Conservation (phyloP, 2,888 invertebrate species). For the Drosophila quinaria region DNA sequence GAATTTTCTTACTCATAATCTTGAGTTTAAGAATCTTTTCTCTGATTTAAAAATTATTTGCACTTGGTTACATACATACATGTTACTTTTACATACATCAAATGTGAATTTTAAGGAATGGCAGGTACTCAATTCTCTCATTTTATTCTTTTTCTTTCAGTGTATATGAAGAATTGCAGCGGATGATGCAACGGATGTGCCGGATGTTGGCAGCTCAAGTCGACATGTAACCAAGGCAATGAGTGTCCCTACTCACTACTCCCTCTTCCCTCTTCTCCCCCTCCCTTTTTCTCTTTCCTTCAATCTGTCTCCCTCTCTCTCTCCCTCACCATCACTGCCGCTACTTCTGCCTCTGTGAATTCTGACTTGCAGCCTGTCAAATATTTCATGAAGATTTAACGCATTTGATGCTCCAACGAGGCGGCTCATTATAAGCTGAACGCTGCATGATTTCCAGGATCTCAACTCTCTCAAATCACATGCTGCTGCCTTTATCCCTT, state of each 20-base stretch:
- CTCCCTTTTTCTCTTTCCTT: neutral
- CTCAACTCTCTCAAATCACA: neutral
- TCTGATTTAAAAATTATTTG: too few species aligned
- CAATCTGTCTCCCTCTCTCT: neutral
- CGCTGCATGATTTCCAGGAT: neutral
- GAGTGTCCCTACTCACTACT: conserved; percentile 7
- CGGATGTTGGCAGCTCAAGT: conserved; percentile 31
- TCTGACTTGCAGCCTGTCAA: conserved; percentile 37
- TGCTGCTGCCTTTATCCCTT: neutral
- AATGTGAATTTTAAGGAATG: neutral
- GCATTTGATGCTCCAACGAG: conserved; percentile 63
- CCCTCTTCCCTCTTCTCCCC: neutral
- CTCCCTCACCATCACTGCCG: neutral
- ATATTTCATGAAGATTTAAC: conserved; percentile 72
- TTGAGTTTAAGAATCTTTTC: too few species aligned
- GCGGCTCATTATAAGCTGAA: conserved; percentile 57
- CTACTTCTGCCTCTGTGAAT: neutral
- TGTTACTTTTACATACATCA: too few species aligned
- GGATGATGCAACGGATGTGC: conserved; percentile 35
- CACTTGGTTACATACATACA: too few species aligned
- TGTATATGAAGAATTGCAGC: conserved; percentile 13
- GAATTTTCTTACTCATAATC: too few species aligned
- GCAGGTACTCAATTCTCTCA: neutral
- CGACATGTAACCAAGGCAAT: conserved; percentile 44
- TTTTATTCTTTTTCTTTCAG: neutral